Base-by-base conservation (phyloP, 2,888 invertebrate genomes). In the Acronicta aceris region DNA sequence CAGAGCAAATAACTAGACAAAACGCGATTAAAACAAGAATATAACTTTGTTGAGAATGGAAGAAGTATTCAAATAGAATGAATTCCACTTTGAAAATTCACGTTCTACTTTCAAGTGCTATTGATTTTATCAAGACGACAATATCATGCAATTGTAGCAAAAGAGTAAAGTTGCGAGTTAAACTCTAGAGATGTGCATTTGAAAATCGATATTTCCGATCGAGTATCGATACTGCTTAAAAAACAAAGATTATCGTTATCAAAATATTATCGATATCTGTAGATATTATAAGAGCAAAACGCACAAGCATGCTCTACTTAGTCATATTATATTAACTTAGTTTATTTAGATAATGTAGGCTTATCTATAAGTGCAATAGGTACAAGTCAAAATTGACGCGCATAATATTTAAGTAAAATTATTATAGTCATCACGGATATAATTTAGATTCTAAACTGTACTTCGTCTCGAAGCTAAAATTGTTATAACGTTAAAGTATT, bases 381-480 rank as follows among this genome's bases (percentile, higher is more conserved):
- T 92, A 92, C 91, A 92, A 92, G 89, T 88, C 83, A 83, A 74
- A 78, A 78, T 82, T 86, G 85, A 85, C 89, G 86, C 87, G 78
- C 78, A 78, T 78, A 78, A 78, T 78, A 76, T 58, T 15, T 74
- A 71, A 76, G 71, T 56, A 66, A 63, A 52, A 50, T 60, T 59
- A 71, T 50, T 55, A 50, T 73, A 71, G 71, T 71, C 71, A 70
- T 54, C 65, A 65, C 48, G 53, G 53, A 12, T 59, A 59, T 55
- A 53, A 46, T 63, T 54, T 58, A 51, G 48, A 51, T 21, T 38
- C 57, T 61, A 61, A 52, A 66, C 38, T 51, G 25, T 54, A 49
- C 41, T 69, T 56, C 57, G 43, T 54, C 36, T 61, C 45, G 65
- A 63, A 60, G 54, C 54, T 74, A 41, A 63, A 69, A 74, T 66